Base-by-base conservation (phyloP, 2,113 vertebrate genomes). In the Poicephalus gulielmi region DNA sequence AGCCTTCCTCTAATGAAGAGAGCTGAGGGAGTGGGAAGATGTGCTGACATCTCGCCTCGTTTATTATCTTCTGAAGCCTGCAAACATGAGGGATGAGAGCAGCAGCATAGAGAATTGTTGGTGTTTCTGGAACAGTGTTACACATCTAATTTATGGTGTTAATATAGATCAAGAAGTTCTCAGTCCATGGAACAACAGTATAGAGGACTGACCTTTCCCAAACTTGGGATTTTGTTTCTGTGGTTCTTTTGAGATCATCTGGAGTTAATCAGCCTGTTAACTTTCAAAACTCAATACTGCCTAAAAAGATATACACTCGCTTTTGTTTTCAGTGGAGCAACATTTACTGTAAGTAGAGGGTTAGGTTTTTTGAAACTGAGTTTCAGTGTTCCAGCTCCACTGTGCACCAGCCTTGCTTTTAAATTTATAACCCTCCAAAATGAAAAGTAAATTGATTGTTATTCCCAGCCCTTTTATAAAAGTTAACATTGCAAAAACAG, bases 401-500 rank as follows among this genome's bases (percentile, higher is more conserved):
- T 53, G 80, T 60, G 81, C 86, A 57, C 59, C 86, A 86, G 91
- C 86, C 86, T 92, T 30, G 63, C 70, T 86, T 95, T 96, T 84
- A 76, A 69, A 92, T 86, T 86, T 78, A 92, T 90, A 95, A 77
- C 86, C 79, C 93, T 90, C 77, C 92, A 69, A 94, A 96, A 94
- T 94, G 92, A 94, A 92, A 95, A 96, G 89, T 68, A 94, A 97
- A 96, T 92, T 73, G 96, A 93, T 96, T 77, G 83, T 95, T 96
- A 94, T 96, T 96, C 92, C 85, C 87, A 88, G 64, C 86, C 86
- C 93, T 92, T 96, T 95, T 95, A 86, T 95, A 94, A 92, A 95
- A 96, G 92, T 96, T 92, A 91, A 87, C 96, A 69, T 95, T 92
- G 84, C 92, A 94, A 95, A 97, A 95, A 87, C 97, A 97, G 96